These are phyloP conservation scores for Sebastes jordani DNA, from an alignment of 2,797 vertebrate genomes.

Conservation along the genomic window DNA sequence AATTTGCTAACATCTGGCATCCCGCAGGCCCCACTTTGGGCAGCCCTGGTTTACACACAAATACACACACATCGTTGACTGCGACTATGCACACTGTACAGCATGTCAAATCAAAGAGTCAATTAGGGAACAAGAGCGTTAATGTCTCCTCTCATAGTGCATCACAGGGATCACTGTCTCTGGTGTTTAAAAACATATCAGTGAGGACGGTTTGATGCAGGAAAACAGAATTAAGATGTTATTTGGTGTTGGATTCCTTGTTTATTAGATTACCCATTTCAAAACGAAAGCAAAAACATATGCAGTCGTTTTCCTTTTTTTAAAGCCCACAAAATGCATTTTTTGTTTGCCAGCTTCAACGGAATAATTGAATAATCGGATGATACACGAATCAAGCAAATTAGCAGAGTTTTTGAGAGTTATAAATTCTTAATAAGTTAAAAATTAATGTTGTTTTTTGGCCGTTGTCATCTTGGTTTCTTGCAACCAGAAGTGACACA, in stretches of 20 bases:
- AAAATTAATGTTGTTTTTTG: no score
- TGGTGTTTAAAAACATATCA: neutral
- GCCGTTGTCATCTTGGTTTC: rapidly evolving
- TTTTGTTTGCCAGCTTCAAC: no score
- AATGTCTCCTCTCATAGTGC: neutral
- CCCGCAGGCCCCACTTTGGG: no score
- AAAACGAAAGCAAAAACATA: neutral
- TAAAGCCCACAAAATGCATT: neutral
- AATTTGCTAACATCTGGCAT: no score
- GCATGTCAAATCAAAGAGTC: neutral
- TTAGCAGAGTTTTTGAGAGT: neutral
- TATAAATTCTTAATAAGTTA: rapidly evolving
- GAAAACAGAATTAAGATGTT: no score
- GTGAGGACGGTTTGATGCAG: neutral
- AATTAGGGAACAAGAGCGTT: neutral
- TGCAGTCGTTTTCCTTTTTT: neutral
- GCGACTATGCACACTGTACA: neutral
- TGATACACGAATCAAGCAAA: neutral
- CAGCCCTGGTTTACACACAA: neutral
- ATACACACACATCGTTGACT: neutral
- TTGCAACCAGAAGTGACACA: no score
- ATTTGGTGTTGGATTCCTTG: neutral
- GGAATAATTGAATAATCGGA: neutral
- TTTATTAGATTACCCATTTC: neutral
- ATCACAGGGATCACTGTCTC: neutral